Base-by-base conservation (phyloP, 2,113 vertebrate species). In the Dasyornis broadbenti region DNA sequence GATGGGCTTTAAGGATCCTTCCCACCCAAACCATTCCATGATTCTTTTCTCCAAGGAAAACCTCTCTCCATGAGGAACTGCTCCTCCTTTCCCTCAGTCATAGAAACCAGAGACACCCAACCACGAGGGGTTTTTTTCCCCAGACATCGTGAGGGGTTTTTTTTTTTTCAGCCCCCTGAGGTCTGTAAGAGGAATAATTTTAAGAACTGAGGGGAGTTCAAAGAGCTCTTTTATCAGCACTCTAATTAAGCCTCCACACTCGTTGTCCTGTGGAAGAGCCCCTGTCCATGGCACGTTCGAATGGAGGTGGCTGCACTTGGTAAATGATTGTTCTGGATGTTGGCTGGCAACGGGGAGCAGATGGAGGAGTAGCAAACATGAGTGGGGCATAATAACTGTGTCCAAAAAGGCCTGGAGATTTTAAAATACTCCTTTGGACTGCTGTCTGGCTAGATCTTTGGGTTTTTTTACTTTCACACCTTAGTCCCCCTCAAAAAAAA, bases 71-170 rank as follows among this genome's bases (percentile, higher is more conserved):
- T 20, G 28, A 82, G 50, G 3, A 50, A 1, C 10, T 75, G 24
- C 3, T 53, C 1, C 1, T n/a, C n/a, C 24, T 15, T 60, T 3
- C 18, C 22, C 12, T 84, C n/a, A 10, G 6, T 31, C 63, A 45
- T 2, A 78, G 60, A n/a, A 78, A 35, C 9, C 65, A 49, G 7
- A 42, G 23, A 27, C 1, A 42, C 5, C 15, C 59, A 81, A 73
- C 11, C 2, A 0, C 10, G 22, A 39, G 6, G 40, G 2, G 1
- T 5, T 42, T 4, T 56, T 14, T n/a, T 2, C 11, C 26, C 18
- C 22, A 47, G 33, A 50, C 3, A 30, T 40, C 21, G 16, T 40
- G 42, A 72, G 23, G 27, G 10, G 2, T 47, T 60, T 72, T 80
- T 2, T 47, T 60, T 72, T 80, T 30, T 11, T 0, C 79, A 83